phyloP scores from a whole-genome alignment of 2,888 invertebrate species.

The Liodrosophila aerea region DNA sequence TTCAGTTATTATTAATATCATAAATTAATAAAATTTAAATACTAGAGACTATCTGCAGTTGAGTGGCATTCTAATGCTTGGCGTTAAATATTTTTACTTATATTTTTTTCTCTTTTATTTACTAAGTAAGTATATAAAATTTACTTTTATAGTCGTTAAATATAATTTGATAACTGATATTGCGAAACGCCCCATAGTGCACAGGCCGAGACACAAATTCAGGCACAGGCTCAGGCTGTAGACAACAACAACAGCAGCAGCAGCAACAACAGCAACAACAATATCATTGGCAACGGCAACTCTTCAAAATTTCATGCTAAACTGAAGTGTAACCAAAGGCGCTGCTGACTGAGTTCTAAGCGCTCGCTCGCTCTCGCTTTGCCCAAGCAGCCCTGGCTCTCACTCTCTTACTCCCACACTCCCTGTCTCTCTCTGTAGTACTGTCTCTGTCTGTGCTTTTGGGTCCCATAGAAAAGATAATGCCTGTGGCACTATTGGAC shows the following conservation, averaged over 20 bases:
- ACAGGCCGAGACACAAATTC: constrained; percentile 8
- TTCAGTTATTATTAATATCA: no score
- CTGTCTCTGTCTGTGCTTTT: constrained; percentile 28
- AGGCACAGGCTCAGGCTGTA: constrained; percentile 11
- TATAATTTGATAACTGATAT: no score
- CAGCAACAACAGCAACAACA: constrained; percentile 25
- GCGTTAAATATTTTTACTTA: no score
- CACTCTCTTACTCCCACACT: background rate
- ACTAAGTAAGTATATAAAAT: no score
- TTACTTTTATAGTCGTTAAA: no score
- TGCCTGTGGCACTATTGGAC: constrained; percentile 70
- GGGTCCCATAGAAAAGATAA: constrained; percentile 80
- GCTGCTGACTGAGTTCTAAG: constrained; percentile 73
- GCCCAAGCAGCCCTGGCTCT: background rate
- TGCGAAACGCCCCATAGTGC: no score
- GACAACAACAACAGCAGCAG: constrained; percentile 33
- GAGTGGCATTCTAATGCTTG: no score
- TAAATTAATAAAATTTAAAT: no score
- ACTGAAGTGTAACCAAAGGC: constrained; percentile 78
- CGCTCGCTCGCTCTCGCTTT: constrained; percentile 9
- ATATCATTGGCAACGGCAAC: constrained; percentile 58
- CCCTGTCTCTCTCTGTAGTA: background rate
- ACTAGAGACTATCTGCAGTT: no score
- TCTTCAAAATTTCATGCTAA: constrained; percentile 77
- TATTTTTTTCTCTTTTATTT: no score